Base-by-base conservation (phyloP, 2,888 invertebrate species). In the Lasioglossum figueresi region DNA sequence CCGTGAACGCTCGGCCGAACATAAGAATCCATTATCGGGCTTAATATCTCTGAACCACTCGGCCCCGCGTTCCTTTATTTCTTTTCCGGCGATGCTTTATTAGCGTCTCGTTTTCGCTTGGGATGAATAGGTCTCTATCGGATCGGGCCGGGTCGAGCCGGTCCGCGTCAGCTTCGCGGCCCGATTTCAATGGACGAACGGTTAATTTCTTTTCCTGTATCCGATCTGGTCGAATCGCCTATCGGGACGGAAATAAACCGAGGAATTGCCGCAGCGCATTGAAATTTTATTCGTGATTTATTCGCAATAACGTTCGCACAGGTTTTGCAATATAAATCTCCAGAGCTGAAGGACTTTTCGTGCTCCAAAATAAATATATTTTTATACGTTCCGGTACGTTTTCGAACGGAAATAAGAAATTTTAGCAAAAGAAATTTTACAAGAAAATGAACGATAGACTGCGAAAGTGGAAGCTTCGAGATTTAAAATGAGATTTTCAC, bases 1-100 rank as follows among this genome's bases (percentile, higher is more conserved):
- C 78, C 37, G 72, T 19, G 72, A 82, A 76, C 85, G 81, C 78
- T 85, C 72, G 75, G 66, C 66, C 72, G 59, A 59, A 76, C 79
- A 78, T 52, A 79, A 59, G 82, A 82, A 80, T 83, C 86, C 86
- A 83, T 87, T 85, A 80, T 87, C 86, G 79, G 77, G 59, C 74
- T 80, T 76, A 76, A 80, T 83, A 80, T 87, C 87, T 83, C 52
- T n/a, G 56, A 48, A 27, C 75, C 74, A 73, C 83, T 75, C 80
- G 66, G n/a, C 12, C 31, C 59, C 76, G 52, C 31, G 59, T 56
- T 68, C 83, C 80, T 83, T 83, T 81, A 81, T 84, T 76, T 73
- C 81, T 82, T 59, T 27, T 40, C 48, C 45, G 63, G 34, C 68
- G 84, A 70, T 43, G 85, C 81, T 78, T 85, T 85, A 86, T 86